Evolutionary conservation across 2,888 invertebrate genomes (phyloP).

Genomic region (Temnothorax unifasciatus): DNA sequence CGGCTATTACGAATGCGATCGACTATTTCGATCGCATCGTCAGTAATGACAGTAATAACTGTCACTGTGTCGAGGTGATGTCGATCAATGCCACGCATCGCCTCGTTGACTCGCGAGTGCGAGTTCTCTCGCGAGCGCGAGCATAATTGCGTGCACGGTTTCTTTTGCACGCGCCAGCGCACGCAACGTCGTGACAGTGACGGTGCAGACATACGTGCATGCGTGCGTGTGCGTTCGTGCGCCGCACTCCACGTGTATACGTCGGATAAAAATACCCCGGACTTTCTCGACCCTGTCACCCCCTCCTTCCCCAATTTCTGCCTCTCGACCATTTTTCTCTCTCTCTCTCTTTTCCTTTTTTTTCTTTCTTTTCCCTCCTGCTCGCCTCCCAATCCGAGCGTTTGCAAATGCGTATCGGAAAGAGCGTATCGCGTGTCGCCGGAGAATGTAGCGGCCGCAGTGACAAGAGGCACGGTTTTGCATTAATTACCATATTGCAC

Average conservation of each 20-base stretch:
- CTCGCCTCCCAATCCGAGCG: constrained; percentile 47
- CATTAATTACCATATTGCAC: constrained; percentile 72
- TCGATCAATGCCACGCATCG: constrained; percentile 61
- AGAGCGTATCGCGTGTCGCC: constrained; percentile 69
- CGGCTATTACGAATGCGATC: neutral
- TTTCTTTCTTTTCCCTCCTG: neutral
- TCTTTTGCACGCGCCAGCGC: constrained; percentile 18
- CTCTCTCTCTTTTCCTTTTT: neutral
- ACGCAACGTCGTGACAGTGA: constrained; percentile 49
- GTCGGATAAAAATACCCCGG: constrained; percentile 71
- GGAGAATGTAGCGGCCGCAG: constrained; percentile 62
- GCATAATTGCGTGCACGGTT: constrained; percentile 3
- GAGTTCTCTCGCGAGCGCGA: constrained; percentile 32
- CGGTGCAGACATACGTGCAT: neutral
- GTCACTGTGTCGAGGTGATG: constrained; percentile 21
- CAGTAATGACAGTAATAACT: constrained; percentile 20
- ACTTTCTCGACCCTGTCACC: constrained; percentile 37
- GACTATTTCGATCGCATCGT: neutral
- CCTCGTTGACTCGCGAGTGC: constrained; percentile 24
- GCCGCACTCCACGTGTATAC: constrained; percentile 56
- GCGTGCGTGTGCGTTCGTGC: neutral
- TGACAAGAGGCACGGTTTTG: constrained; percentile 70
- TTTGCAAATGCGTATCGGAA: constrained; percentile 65
- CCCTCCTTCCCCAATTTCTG: constrained; percentile 40
- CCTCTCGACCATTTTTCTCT: constrained; percentile 40